These are phyloP conservation scores for Hoplias malabaricus DNA, from an alignment of 2,113 vertebrate species.

Conservation along the genomic window DNA sequence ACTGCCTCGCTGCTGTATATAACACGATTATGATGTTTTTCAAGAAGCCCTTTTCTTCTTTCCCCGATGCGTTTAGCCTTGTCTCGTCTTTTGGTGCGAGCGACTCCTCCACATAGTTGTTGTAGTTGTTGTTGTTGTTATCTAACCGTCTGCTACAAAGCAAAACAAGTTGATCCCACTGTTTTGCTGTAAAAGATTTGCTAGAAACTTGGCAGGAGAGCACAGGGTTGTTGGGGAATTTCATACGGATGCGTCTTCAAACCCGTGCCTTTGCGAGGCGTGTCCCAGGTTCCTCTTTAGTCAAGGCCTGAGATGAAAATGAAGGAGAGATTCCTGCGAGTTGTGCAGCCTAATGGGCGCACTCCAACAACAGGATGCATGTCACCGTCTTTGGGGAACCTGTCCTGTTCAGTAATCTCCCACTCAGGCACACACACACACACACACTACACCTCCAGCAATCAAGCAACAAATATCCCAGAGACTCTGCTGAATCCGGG, in stretches of 20 bases:
- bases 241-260: not conserved
- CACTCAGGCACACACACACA: slow-evolving; percentile 3
- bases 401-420: slow-evolving; percentile 29
- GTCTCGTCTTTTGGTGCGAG: not conserved
- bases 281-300: not conserved
- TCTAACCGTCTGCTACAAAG: not conserved
- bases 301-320: not conserved
- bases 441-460: slow-evolving; percentile 22
- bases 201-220: not conserved
- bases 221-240: not conserved
- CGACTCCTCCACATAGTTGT: no score
- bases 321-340: slow-evolving; percentile 12
- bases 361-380: slow-evolving; percentile 12
- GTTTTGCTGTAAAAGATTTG: not conserved
- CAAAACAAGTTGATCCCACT: not conserved
- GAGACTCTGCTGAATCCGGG: slow-evolving; percentile 6
- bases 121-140: not conserved
- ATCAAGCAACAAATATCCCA: slow-evolving; percentile 28
- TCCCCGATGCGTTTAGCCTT: not conserved
- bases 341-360: slow-evolving; percentile 28
- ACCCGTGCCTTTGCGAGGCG: not conserved
- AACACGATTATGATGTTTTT: slow-evolving; percentile 5
- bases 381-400: slow-evolving; percentile 7
- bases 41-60: not conserved
- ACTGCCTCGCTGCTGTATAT: not conserved